Evolutionary conservation across 1,140 invertebrate species (phyloP), one percentile per base, ranked within the genome.

Genomic region (Hycleus cichorii): DNA sequence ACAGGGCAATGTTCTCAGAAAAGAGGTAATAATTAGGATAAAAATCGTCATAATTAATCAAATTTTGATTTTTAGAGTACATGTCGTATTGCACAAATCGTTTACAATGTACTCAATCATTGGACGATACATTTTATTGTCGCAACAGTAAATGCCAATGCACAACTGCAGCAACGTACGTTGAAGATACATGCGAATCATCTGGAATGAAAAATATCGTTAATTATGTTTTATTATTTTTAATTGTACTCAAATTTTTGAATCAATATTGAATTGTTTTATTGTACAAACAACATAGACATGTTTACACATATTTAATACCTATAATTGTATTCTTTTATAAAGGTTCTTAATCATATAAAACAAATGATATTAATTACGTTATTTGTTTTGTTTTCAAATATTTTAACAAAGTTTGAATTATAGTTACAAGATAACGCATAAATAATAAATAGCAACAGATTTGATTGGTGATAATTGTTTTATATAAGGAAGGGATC

Each of bases 201-300:
- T 8, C 42, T 47, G 27, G 4, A 39, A 11, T 27, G 39, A 46
- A 32, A 47, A 55, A 39, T 47, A 12, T 46, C 24, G 27, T 38
- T 32, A 46, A 24, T 39, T 39, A 4, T 55, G 12, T 47, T 3
- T 55, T 47, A 25, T 12, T 55, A 39, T 39, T 47, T 10, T 39
- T 40, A 8, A n/a, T 45, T 27, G 45, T 55, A 45, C 9, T 46
- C 3, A 42, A n/a, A 4, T 42, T 42, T 42, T n/a, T 10, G 11
- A 5, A 18, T 38, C 51, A 53, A 27, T 43, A 27, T 52, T 53
- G 24, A 39, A 39, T 55, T 55, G 47, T 55, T 55, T 55, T 55
- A 55, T 55, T 55, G 46, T 55, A 55, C 38, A 55, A 55, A 55
- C 52, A 55, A 55, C 52, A 55, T 55, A 55, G 46, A 55, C 44